These are phyloP conservation scores for Chaunax sp. DNA, from an alignment of 2,797 vertebrate genomes.

Conservation along the genomic window DNA sequence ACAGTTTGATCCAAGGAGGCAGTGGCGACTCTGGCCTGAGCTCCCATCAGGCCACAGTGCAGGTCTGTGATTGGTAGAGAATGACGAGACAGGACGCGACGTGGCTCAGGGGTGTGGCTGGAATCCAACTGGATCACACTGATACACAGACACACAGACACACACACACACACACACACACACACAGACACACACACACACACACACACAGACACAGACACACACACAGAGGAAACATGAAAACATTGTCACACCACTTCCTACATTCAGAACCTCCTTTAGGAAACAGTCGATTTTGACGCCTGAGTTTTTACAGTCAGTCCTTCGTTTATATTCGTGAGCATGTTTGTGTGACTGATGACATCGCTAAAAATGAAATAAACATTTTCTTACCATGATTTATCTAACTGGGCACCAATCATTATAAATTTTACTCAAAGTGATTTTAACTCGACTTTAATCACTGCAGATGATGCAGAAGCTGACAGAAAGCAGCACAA, in stretches of 20 bases:
- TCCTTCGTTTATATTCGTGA: neutral
- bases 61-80: constrained; percentile 95
- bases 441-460: neutral
- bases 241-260: too few species aligned
- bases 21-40: constrained; percentile 88
- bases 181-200: too few species aligned
- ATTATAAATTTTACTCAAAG: neutral
- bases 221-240: too few species aligned
- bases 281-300: too few species aligned
- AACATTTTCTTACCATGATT: neutral
- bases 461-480: neutral
- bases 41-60: constrained; percentile 93
- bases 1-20: constrained; percentile 95
- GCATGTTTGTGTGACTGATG: neutral
- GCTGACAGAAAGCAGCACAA: neutral
- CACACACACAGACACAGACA: too few species aligned
- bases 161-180: too few species aligned
- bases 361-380: neutral
- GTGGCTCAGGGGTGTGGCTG: constrained; percentile 86
- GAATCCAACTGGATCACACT: constrained; percentile 91
- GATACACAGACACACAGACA: constrained; percentile 22
- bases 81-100: constrained; percentile 92
- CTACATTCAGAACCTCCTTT: neutral
- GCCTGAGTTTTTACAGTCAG: too few species aligned
- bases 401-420: neutral